Evolutionary conservation across 2,113 vertebrate genomes (phyloP).

Genomic region (Engystomops pustulosus): DNA sequence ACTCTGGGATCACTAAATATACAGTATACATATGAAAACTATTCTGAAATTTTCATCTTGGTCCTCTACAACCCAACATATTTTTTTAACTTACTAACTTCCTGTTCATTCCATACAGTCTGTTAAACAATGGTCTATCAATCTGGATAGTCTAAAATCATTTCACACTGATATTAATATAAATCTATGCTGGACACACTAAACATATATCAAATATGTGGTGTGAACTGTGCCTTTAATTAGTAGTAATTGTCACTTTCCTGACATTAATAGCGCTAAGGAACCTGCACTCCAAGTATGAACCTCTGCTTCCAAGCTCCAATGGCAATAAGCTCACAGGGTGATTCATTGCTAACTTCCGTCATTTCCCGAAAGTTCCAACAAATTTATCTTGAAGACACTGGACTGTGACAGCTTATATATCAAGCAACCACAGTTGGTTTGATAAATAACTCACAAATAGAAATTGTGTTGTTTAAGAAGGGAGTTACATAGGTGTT

Average conservation of each 20-base stretch:
- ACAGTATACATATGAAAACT: neutral
- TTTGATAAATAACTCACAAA: slow-evolving; percentile 28
- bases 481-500: neutral
- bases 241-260: neutral
- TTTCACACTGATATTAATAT: neutral
- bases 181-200: too few relatives aligned
- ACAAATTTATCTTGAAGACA: slow-evolving; percentile 25
- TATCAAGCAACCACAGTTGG: slow-evolving; percentile 5
- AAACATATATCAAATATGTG: too few relatives aligned
- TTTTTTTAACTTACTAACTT: too few relatives aligned
- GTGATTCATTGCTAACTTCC: slow-evolving; percentile 30
- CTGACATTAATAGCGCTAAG: too few relatives aligned
- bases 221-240: too few relatives aligned
- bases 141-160: too few relatives aligned
- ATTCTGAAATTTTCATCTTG: too few relatives aligned
- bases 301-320: neutral
- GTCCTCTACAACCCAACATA: too few relatives aligned
- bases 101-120: too few relatives aligned
- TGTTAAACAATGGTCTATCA: too few relatives aligned
- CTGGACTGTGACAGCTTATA: slow-evolving; percentile 24
- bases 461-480: slow-evolving; percentile 24
- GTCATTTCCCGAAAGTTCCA: neutral
- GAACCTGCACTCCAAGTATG: too few relatives aligned
- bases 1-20: neutral
- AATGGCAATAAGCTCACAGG: neutral